Base-by-base conservation (phyloP, 2,113 vertebrate genomes). In the Chamaetylas fuelleborni region DNA sequence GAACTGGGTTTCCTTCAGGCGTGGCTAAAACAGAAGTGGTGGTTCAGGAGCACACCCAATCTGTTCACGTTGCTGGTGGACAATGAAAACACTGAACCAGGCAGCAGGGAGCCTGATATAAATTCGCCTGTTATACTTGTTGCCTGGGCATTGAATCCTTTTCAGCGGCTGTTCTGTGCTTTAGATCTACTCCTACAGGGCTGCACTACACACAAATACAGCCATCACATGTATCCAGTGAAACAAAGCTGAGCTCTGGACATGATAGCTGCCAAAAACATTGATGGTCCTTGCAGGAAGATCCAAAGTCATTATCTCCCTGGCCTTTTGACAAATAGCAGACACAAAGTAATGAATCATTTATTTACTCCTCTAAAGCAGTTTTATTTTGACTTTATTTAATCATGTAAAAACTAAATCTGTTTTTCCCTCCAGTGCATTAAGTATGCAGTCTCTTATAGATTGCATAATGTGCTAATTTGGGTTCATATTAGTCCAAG, bases 331-430 rank as follows among this genome's bases (percentile, higher is more conserved):
- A 88, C 34, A 96, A 95, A 76, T 54, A 87, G 43, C 56, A 78
- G n/a, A 67, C 24, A 40, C 34, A 61, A 90, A 86, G 45, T 69
- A 91, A 86, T 71, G 69, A 92, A 81, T 91, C 42, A 43, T 76
- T 92, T 95, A 91, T 85, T 92, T 93, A 73, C 43, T 60, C 38
- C 28, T 82, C 83, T 88, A 73, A 91, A 91, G 24, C 17, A 86
- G 51, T 83, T 94, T 93, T 87, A 84, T 79, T 95, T 92, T 88
- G 3, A 83, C 45, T 90, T 82, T 73, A 86, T 72, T 88, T 81
- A 93, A 84, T 93, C 28, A 64, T 22, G 43, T 92, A 70, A 80
- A 88, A 85, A 60, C 9, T 3, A 81, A 91, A 67, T 42, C 20
- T 90, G 18, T 66, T 95, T 92, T 91, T 43, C 26, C 16, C 20